Conservation (phyloP, 2,797 vertebrate genomes). For the Cichlasoma orientale region DNA sequence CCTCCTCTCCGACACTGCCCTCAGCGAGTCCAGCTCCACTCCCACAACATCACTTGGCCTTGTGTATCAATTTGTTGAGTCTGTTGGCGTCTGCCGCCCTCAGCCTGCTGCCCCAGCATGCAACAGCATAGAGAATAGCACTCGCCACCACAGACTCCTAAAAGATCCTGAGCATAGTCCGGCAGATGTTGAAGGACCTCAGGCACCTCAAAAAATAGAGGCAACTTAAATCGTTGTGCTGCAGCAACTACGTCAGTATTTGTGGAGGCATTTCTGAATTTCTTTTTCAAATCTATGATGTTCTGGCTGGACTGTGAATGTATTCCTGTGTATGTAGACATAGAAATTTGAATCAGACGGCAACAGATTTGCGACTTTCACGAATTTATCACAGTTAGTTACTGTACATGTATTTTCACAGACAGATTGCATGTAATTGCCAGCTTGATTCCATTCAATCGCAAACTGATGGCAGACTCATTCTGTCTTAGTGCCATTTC, state of each 20-base stretch:
- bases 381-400: background rate
- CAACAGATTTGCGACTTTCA: background rate
- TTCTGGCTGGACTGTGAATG: background rate
- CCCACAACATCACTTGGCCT: too few species aligned
- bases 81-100: too few species aligned
- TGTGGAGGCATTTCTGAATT: background rate
- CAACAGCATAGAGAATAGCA: too few species aligned
- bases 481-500: too few species aligned
- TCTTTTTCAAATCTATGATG: background rate
- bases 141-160: too few species aligned
- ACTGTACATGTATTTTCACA: background rate
- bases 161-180: too few species aligned
- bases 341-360: background rate
- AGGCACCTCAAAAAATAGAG: too few species aligned
- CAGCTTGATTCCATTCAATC: background rate
- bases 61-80: too few species aligned
- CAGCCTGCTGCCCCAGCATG: too few species aligned
- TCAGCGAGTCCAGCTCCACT: too few species aligned
- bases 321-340: background rate
- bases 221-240: background rate
- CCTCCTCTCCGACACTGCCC: too few species aligned
- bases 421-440: background rate
- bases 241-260: background rate
- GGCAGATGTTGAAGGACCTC: too few species aligned
- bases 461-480: background rate